Base-by-base conservation (phyloP, 1,140 invertebrate species). In the Drosophila lini region DNA sequence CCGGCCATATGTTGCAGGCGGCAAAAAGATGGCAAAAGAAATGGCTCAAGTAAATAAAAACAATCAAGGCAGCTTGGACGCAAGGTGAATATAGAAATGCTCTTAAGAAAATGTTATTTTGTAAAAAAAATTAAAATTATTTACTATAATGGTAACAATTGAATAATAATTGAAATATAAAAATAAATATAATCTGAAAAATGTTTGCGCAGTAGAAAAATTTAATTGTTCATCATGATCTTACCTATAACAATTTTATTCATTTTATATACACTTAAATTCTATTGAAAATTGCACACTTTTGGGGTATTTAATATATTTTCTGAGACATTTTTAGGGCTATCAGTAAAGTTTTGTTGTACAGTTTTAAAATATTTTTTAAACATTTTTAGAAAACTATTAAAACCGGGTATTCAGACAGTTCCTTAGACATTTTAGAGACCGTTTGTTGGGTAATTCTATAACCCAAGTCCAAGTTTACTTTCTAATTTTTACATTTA, bases 11-110 rank as follows among this genome's bases (percentile, higher is more conserved):
- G 84, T 77, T 80, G 68, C 84, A 77, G 59, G 73, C 58, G 56
- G 53, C 65, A 47, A 65, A 64, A 56, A 65, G 58, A 61, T 57
- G 80, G 22, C 55, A 48, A 61, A 80, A 70, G 77, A 84, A 84
- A 80, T 76, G 76, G 44, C 69, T 70, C 77, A 88, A 88, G 84
- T 88, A 89, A 88, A 88, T 84, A 89, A 89, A 88, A 71, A 71
- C 44, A 71, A 71, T 71, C 69, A 59, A 48, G 22, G 36, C 1
- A 42, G 6, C 1, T 8, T 5, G 3, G 2, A 13, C 19, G 4
- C 0, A 2, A 58, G 36, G 7, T 36, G 50, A 58, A 41, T 45
- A 8, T 8, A 4, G 3, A 4, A 10, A 19, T 67, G 22, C 60
- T 9, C 65, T 50, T 28, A 11, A 32, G 19, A 9, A 11, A 47